Conservation (phyloP, 2,113 vertebrate species). For the Equus quagga region DNA sequence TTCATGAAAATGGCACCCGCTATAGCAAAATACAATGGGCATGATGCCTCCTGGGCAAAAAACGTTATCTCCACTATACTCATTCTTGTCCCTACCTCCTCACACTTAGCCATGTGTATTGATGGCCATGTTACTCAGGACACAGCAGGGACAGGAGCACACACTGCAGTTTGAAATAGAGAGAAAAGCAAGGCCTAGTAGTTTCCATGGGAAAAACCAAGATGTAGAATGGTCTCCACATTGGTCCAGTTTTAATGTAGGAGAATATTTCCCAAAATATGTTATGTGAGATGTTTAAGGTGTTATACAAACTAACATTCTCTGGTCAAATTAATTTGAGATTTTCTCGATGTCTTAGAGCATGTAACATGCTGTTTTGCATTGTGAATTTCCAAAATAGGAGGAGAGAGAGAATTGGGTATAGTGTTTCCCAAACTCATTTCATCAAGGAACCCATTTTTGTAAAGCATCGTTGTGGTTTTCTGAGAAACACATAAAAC, state of each 20-base stretch:
- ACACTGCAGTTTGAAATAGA: not conserved
- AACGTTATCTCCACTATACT: not conserved
- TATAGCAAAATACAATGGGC: not conserved
- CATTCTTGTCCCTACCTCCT: not conserved
- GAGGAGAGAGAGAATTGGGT: not conserved
- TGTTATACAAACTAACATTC: not conserved
- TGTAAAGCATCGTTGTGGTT: not conserved
- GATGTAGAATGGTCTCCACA: not conserved
- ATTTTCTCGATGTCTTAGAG: constrained; percentile 18
- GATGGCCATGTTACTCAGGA: not conserved
- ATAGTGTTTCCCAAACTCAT: not conserved
- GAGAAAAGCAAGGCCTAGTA: not conserved
- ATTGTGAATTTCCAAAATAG: not conserved
- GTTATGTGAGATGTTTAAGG: not conserved
- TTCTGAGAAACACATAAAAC: not conserved
- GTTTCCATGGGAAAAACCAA: not conserved
- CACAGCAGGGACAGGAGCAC: not conserved
- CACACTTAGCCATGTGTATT: not conserved
- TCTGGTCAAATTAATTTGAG: not conserved
- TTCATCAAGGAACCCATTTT: not conserved
- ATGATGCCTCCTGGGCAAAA: not conserved
- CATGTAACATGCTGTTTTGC: not conserved
- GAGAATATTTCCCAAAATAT: not conserved
- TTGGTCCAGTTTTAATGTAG: not conserved
- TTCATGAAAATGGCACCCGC: not conserved